phyloP scores from a whole-genome alignment of 2,113 vertebrate genomes.

The Egretta garzetta region DNA sequence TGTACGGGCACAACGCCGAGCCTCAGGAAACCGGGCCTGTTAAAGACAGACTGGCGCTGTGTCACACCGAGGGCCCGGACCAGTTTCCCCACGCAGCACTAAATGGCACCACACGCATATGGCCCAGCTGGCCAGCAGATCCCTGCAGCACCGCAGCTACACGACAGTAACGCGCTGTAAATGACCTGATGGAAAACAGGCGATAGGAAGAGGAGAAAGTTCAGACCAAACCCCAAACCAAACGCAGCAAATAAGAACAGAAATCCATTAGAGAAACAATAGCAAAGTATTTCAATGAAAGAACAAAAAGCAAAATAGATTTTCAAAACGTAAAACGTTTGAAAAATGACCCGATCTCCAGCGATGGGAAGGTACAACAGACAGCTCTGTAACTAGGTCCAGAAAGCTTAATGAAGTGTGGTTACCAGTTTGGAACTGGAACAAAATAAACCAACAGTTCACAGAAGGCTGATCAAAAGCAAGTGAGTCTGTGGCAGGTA shows the following conservation, averaged over 20 bases:
- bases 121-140: background rate
- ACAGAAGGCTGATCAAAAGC: background rate
- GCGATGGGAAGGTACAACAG: background rate
- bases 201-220: background rate
- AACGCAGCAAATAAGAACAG: background rate
- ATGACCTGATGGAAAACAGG: background rate
- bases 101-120: fast-evolving
- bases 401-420: background rate
- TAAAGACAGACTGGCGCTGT: background rate
- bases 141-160: background rate
- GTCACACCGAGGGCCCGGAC: fast-evolving
- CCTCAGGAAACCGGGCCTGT: background rate
- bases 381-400: background rate
- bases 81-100: background rate
- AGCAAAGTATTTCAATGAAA: background rate
- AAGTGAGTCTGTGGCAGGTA: background rate
- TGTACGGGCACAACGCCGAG: fast-evolving
- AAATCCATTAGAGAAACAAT: background rate
- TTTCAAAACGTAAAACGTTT: background rate
- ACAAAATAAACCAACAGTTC: background rate
- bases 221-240: background rate
- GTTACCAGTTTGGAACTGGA: background rate
- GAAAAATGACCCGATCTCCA: background rate
- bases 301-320: background rate
- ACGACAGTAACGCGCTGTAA: background rate